A percentile compares a stretch with the other conserved stretches of the same genome.
Conservation (phyloP, 2,113 vertebrate species). For the Oceanodroma tethys region DNA sequence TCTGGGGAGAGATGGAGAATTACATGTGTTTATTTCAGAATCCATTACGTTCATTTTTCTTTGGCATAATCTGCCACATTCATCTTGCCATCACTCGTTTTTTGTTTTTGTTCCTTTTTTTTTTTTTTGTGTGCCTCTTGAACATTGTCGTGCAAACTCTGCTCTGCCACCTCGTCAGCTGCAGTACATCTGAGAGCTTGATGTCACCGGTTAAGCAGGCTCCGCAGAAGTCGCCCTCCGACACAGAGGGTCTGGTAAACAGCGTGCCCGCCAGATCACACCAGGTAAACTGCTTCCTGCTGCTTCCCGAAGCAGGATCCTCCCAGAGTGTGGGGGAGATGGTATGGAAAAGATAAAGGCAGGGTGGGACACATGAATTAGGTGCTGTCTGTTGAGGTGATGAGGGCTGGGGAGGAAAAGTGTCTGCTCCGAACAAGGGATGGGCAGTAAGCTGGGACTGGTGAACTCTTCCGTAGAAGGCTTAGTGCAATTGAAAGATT, state of each 20-base stretch:
- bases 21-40: not conserved
- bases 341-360: not conserved
- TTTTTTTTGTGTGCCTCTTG: slow-evolving; percentile 40
- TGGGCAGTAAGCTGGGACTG: not conserved
- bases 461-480: not conserved
- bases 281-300: slow-evolving; percentile 83
- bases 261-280: slow-evolving; percentile 83
- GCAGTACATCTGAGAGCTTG: slow-evolving; percentile 87
- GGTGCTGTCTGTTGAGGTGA: not conserved
- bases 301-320: not conserved
- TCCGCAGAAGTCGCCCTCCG: slow-evolving; percentile 86
- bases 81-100: slow-evolving; percentile 49
- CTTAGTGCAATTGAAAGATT: not conserved
- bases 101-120: slow-evolving; percentile 7
- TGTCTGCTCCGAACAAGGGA: not conserved
- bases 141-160: slow-evolving; percentile 69
- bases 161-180: slow-evolving; percentile 77
- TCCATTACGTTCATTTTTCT: slow-evolving; percentile 50
- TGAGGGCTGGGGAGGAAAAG: not conserved
- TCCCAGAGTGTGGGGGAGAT: not conserved
- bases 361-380: not conserved
- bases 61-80: slow-evolving; percentile 42
- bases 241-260: slow-evolving; percentile 84
- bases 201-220: slow-evolving; percentile 85
- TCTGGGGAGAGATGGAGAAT: slow-evolving; percentile 25